Evolutionary conservation across 2,113 vertebrate genomes (phyloP).

Genomic region (Actinemys pallida): DNA sequence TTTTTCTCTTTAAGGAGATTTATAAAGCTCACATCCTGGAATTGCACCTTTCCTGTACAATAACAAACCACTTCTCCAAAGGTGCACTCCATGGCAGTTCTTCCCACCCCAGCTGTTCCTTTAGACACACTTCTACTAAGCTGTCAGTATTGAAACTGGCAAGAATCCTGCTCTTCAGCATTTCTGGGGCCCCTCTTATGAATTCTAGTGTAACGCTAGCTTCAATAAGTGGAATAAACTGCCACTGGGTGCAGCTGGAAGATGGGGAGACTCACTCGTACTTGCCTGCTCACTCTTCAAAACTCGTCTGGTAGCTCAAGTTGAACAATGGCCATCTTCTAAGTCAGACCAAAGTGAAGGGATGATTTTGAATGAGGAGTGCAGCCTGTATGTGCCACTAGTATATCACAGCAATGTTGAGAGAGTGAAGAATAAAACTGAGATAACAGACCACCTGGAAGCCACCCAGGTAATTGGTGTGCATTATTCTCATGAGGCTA

Average conservation of each 20-base stretch:
- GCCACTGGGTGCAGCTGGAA: not conserved
- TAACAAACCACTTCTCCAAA: not conserved
- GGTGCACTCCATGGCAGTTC: not conserved
- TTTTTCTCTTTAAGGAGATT: not conserved
- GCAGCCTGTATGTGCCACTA: not conserved
- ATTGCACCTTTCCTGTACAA: not conserved
- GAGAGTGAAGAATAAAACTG: not conserved
- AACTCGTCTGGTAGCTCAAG: not conserved
- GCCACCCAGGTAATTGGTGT: not conserved
- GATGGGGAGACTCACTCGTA: not conserved
- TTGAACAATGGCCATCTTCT: not conserved
- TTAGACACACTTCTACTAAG: not conserved
- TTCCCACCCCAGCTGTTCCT: not conserved
- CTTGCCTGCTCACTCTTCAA: not conserved
- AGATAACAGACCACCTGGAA: not conserved
- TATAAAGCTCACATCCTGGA: not conserved
- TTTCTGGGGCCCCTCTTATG: not conserved
- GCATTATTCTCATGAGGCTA: not conserved
- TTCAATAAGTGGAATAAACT: not conserved
- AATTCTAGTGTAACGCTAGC: fast-evolving
- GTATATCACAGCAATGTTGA: not conserved
- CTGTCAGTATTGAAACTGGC: not conserved
- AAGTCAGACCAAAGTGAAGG: not conserved
- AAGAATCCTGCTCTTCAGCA: not conserved
- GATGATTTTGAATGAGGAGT: not conserved